Percentiles rank a stretch among this genome's conserved stretches.
Conservation (phyloP, 64 coral and sea anemone species). For the Acropora yongei region DNA sequence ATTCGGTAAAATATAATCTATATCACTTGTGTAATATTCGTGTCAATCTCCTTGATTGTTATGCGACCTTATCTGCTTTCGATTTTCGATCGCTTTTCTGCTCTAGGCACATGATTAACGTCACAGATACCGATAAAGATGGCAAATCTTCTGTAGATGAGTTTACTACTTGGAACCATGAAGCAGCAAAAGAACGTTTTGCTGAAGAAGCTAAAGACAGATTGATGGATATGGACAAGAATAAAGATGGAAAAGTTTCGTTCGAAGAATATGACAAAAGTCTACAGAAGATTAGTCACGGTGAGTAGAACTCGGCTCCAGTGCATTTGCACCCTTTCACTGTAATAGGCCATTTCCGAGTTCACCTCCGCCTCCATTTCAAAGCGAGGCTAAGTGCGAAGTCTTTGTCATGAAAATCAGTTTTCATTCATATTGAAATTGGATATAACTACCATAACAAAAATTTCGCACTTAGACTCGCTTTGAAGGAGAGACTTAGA, state of each 20-base stretch:
- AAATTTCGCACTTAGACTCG: too few species aligned
- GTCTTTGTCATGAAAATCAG: too few species aligned
- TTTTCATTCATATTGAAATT: too few species aligned
- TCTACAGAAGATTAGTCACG: constrained; percentile 15
- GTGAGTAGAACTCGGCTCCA: neutral
- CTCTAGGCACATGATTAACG: constrained; percentile 11
- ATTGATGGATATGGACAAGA: constrained; percentile 8
- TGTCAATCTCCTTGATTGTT: neutral
- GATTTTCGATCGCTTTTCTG: neutral
- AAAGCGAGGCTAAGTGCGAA: too few species aligned
- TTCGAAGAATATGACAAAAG: constrained; percentile 31
- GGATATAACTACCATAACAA: too few species aligned
- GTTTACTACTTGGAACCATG: neutral
- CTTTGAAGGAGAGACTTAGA: too few species aligned
- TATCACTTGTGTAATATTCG: too few species aligned
- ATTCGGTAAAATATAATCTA: too few species aligned
- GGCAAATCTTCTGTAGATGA: constrained; percentile 34
- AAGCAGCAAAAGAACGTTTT: neutral
- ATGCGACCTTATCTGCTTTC: neutral
- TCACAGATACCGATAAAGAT: constrained; percentile 25
- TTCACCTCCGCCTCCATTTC: too few species aligned
- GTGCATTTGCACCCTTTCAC: too few species aligned
- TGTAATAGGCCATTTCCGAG: too few species aligned
- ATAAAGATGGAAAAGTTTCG: constrained; percentile 23
- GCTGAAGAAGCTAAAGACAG: constrained; percentile 3